phyloP scores from a whole-genome alignment of 1,140 invertebrate genomes.

The Drosophila mojavensis region DNA sequence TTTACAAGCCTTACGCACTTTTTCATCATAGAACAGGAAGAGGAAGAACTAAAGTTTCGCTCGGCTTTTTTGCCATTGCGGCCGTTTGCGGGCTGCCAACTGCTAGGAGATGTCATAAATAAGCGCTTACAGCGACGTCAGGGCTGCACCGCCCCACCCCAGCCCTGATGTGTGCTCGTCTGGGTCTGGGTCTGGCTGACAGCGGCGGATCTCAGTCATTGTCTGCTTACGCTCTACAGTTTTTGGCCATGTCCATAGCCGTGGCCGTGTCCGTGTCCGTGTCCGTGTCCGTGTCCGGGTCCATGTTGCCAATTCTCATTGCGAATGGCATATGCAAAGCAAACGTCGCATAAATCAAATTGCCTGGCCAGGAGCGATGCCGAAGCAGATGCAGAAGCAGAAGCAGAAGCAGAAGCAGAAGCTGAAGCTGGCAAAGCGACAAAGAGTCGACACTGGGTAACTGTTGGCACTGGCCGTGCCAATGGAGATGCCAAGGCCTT shows the following conservation, averaged over 20 bases:
- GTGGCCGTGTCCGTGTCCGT: slow-evolving; percentile 29
- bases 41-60: too few relatives aligned
- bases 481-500: slow-evolving; percentile 14
- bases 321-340: slow-evolving; percentile 65
- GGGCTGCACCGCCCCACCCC: not conserved
- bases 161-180: not conserved
- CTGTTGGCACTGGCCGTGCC: slow-evolving; percentile 36
- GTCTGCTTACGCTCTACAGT: slow-evolving; percentile 36
- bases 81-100: not conserved
- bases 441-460: slow-evolving; percentile 71
- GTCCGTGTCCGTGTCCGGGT: slow-evolving; percentile 4
- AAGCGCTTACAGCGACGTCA: slow-evolving; percentile 43
- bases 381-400: not conserved
- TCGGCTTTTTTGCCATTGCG: too few relatives aligned
- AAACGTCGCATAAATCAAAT: slow-evolving; percentile 63
- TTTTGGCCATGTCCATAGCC: slow-evolving; percentile 20
- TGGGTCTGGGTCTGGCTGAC: not conserved
- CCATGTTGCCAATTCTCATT: slow-evolving; percentile 23
- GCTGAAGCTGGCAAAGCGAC: slow-evolving; percentile 21
- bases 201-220: slow-evolving; percentile 5
- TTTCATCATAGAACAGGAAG: slow-evolving; percentile 40
- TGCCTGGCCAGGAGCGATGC: not conserved
- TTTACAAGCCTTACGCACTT: slow-evolving; percentile 53
- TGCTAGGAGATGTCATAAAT: slow-evolving; percentile 61
- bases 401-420: not conserved